These are phyloP conservation scores for Callipepla californica DNA, from an alignment of 2,113 vertebrate species.

Conservation along the genomic window DNA sequence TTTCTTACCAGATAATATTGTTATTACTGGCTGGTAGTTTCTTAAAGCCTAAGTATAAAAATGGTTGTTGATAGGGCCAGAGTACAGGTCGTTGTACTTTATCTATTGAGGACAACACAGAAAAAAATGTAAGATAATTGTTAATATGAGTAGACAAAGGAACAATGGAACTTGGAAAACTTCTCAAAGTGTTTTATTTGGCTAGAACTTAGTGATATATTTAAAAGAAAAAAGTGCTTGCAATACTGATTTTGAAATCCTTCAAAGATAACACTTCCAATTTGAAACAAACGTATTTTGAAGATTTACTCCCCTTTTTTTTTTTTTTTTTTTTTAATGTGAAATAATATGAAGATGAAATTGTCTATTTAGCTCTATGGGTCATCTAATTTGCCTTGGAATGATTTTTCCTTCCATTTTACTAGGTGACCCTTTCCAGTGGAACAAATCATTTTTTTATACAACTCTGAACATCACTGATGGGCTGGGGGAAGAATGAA, in stretches of 20 bases:
- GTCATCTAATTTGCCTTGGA: background rate
- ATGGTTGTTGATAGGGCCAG: background rate
- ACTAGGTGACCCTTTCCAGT: background rate
- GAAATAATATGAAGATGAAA: background rate
- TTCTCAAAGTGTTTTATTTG: background rate
- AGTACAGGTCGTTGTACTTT: background rate
- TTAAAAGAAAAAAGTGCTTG: background rate
- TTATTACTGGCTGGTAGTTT: background rate
- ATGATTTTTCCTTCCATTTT: background rate
- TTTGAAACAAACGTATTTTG: background rate
- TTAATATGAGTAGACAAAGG: background rate
- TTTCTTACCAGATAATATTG: background rate
- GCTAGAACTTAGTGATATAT: background rate
- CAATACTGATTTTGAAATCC: background rate
- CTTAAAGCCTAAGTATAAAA: background rate
- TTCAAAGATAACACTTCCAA: background rate
- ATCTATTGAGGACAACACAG: background rate
- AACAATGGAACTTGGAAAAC: background rate
- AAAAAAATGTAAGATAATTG: background rate
- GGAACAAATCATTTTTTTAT: background rate
- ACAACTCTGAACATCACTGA: background rate
- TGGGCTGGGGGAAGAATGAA: background rate
- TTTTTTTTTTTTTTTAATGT: background rate
- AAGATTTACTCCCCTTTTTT: background rate
- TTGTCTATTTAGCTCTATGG: background rate